phyloP scores from a whole-genome alignment of 2,797 vertebrate species.

The Vultur gryphus region DNA sequence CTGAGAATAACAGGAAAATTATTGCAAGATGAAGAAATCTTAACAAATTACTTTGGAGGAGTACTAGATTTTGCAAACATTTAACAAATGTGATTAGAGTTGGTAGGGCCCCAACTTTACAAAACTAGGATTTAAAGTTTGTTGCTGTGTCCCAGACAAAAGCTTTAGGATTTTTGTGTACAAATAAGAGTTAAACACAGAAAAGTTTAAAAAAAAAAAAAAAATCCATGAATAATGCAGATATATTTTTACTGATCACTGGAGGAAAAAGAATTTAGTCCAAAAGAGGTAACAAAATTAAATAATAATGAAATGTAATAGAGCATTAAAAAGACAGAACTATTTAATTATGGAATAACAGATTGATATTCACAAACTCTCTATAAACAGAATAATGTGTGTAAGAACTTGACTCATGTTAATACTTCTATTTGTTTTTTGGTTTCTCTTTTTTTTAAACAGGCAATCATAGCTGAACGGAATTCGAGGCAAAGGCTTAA shows the following conservation, averaged over 20 bases:
- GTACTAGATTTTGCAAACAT: background rate
- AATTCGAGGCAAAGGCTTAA: constrained; percentile 9
- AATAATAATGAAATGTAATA: constrained; percentile 33
- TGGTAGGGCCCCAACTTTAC: background rate
- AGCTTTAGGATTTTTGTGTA: background rate
- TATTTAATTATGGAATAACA: constrained; percentile 38
- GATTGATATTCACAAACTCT: constrained; percentile 10
- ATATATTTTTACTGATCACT: constrained; percentile 15
- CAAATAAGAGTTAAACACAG: background rate
- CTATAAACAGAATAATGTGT: background rate
- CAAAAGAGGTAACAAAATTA: constrained; percentile 23
- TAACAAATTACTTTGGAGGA: background rate
- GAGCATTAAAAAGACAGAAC: constrained; percentile 35
- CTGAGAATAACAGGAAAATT: background rate
- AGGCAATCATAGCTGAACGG: background rate
- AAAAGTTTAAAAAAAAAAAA: background rate
- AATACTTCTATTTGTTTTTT: background rate
- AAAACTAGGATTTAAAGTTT: background rate
- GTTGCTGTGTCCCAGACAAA: background rate
- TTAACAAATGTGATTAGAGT: background rate
- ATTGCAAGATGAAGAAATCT: background rate
- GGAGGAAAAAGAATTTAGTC: constrained; percentile 31
- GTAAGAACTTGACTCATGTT: constrained; percentile 15
- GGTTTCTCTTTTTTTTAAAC: background rate
- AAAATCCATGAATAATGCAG: background rate